Evolutionary conservation across 35 echinoderm and acorn worm genomes (phyloP), one percentile per base, ranked within the genome.

Genomic region (Nesometra sesokonis): DNA sequence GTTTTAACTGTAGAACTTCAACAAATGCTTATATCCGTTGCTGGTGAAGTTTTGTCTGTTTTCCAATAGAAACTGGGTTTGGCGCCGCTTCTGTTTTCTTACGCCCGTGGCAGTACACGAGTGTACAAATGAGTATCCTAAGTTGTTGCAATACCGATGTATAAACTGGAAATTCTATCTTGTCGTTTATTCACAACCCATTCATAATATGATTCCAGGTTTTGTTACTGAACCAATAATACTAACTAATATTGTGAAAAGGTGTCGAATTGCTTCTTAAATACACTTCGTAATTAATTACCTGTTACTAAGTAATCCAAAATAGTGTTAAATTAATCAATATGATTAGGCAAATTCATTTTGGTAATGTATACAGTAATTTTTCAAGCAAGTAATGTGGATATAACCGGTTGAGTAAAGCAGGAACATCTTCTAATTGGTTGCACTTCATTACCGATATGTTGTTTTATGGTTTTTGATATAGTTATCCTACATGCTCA

Each of bases 261-360:
- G 52, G 52, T 67, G 52, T 67, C 52, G 9, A 67, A 67, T 67
- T 67, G 52, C 52, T 67, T 19, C 52, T 67, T 67, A 67, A 67
- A 67, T 67, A 67, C 52, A 67, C 52, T 67, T 67, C 52, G 52
- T 67, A 67, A 67, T 67, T 67, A 67, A 67, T 67, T 67, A 67
- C 52, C 52, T 67, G 52, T 67, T 67, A 67, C 52, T 67, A 67
- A 67, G 21, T 67, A 67, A 67, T 67, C 52, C 52, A 19, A 67
- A 67, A 13, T 5, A 67, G 52, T 67, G 52, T 67, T 67, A 67
- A 67, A 67, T 67, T 67, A 67, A 67, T 67, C 52, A 27, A 67
- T 19, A 67, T 27, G 23, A 67, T 67, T 67, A 67, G 21, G 52
- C 52, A 67, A 67, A 67, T 67, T 67, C 21, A 15, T 4, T 43